Percentiles rank a stretch among this genome's conserved stretches.
Evolutionary conservation across 2,888 invertebrate species (phyloP).

Genomic region (Euproctis similis): DNA sequence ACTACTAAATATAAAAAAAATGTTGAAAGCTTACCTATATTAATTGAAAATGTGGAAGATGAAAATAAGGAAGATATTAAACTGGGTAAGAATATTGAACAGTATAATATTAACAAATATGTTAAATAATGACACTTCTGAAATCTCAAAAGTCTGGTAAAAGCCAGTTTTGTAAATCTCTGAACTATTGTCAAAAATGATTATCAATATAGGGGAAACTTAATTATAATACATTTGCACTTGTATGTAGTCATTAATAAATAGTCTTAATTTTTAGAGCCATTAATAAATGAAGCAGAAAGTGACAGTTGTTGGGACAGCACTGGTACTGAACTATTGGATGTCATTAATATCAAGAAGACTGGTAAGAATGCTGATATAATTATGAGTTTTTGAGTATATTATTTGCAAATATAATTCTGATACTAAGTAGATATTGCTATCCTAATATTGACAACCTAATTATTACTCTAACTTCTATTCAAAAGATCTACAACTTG

Average conservation of each 20-base stretch:
- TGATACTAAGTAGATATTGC: too few relatives aligned
- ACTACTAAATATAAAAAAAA: constrained; percentile 2
- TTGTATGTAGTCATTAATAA: too few relatives aligned
- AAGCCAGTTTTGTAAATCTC: neutral
- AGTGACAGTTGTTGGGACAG: constrained; percentile 54
- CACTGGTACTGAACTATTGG: constrained; percentile 51
- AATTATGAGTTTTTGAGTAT: too few relatives aligned
- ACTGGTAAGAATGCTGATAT: too few relatives aligned
- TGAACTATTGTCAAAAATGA: neutral
- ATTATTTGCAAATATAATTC: too few relatives aligned
- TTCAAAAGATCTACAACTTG: too few relatives aligned
- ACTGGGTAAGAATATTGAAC: constrained; percentile 27
- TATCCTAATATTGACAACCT: too few relatives aligned
- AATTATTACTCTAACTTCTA: too few relatives aligned
- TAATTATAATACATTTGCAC: neutral
- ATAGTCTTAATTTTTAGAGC: constrained; percentile 31
- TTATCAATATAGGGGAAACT: too few relatives aligned
- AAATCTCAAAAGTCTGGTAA: too few relatives aligned
- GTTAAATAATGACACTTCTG: too few relatives aligned
- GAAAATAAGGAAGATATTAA: constrained; percentile 32
- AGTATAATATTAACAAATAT: too few relatives aligned
- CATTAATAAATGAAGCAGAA: constrained; percentile 25
- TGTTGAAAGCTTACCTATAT: constrained; percentile 7
- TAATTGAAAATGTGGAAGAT: constrained; percentile 20
- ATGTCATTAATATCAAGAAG: constrained; percentile 34